Conservation (phyloP, 2,797 vertebrate genomes). For the Alcedo atthis region DNA sequence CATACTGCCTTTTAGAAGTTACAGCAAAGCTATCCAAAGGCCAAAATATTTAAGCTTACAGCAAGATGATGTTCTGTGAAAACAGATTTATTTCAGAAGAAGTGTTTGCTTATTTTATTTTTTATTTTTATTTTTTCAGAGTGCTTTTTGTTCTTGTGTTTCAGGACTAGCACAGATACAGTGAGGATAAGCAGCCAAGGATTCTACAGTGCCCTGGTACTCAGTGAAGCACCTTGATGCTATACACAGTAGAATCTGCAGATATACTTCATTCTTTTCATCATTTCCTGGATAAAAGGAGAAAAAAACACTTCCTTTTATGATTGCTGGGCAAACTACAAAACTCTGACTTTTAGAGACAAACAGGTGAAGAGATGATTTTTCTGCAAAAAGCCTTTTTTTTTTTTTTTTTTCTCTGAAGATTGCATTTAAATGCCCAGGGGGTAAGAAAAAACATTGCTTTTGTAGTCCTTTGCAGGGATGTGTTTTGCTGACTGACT, state of each 20-base stretch:
- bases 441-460: background rate
- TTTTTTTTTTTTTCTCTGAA: background rate
- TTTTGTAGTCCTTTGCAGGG: background rate
- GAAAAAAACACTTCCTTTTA: background rate
- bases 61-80: constrained; percentile 8
- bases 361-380: background rate
- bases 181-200: background rate
- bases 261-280: background rate
- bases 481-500: constrained; percentile 14
- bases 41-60: background rate
- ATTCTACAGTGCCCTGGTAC: background rate
- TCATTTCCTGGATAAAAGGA: background rate
- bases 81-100: background rate
- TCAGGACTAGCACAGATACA: background rate
- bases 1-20: constrained; percentile 7
- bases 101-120: constrained; percentile 15
- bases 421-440: background rate
- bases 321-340: background rate
- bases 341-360: background rate
- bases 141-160: constrained; percentile 11
- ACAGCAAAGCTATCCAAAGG: constrained; percentile 21
- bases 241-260: background rate
- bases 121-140: background rate
- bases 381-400: background rate
- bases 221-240: background rate